Conservation (phyloP, 1,140 invertebrate genomes). For the Chironomus striatipennis region DNA sequence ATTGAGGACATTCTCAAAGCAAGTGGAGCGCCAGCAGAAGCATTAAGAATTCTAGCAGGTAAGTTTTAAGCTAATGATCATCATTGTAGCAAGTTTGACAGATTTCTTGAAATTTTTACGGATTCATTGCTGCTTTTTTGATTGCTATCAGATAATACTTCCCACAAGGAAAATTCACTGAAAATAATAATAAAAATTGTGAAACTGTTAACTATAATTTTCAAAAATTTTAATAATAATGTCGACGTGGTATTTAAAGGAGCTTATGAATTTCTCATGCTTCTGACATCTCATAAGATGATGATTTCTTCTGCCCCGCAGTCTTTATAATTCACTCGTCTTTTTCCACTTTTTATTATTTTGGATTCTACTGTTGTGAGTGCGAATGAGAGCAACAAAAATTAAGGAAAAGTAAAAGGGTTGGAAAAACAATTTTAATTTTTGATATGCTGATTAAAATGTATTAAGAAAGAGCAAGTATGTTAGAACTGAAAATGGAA, state of each 20-base stretch:
- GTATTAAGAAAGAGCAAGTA: neutral
- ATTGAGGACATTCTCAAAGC: slow-evolving; percentile 71
- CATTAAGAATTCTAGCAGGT: slow-evolving; percentile 70
- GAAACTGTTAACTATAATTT: slow-evolving; percentile 27
- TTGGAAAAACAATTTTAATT: slow-evolving; percentile 13
- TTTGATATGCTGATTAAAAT: slow-evolving; percentile 19
- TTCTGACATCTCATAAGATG: slow-evolving; percentile 19
- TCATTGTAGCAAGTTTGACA: too few species aligned
- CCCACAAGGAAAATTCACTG: too few species aligned
- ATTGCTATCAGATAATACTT: too few species aligned
- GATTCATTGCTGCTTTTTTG: too few species aligned
- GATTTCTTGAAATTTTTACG: too few species aligned
- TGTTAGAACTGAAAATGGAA: too few species aligned
- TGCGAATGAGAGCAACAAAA: neutral
- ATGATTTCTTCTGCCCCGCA: neutral
- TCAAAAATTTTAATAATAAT: slow-evolving; percentile 1
- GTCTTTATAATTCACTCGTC: neutral
- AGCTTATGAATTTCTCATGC: slow-evolving; percentile 17
- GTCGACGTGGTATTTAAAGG: neutral
- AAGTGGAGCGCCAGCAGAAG: slow-evolving; percentile 62
- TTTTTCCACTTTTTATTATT: too few species aligned
- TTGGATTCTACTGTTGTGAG: too few species aligned
- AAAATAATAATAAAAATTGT: too few species aligned
- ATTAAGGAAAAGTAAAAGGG: neutral
- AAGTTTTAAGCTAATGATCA: too few species aligned